Evolutionary conservation across 2,113 vertebrate species (phyloP).

Genomic region (Progne subis): DNA sequence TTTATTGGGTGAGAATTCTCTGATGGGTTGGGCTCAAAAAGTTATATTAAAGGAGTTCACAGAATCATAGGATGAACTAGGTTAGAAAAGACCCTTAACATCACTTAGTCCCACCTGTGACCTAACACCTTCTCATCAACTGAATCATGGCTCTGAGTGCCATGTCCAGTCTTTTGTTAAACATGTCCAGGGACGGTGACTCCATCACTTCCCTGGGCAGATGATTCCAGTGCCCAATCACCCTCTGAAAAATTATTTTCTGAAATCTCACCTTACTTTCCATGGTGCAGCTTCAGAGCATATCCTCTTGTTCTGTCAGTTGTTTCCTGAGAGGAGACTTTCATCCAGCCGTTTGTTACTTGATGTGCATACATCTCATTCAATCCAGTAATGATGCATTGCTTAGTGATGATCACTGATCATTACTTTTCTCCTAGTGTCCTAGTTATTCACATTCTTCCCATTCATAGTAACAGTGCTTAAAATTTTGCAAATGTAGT

Average conservation of each 20-base stretch:
- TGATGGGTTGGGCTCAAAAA: not conserved
- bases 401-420: not conserved
- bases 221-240: not conserved
- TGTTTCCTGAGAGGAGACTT: not conserved
- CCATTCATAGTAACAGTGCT: not conserved
- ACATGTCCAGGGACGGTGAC: accelerated
- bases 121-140: not conserved
- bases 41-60: not conserved
- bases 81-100: not conserved
- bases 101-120: not conserved
- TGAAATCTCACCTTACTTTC: not conserved
- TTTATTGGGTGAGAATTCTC: not conserved
- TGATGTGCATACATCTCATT: not conserved
- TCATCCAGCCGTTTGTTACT: not conserved
- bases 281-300: not conserved
- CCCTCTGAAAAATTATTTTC: not conserved
- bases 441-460: not conserved
- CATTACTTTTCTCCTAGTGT: not conserved
- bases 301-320: accelerated
- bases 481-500: not conserved
- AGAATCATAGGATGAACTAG: not conserved
- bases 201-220: too few relatives aligned
- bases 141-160: not conserved
- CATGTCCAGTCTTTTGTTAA: not conserved
- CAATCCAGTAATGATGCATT: not conserved